These are phyloP conservation scores for Thunnus maccoyii DNA, from an alignment of 2,113 vertebrate species.

Conservation along the genomic window DNA sequence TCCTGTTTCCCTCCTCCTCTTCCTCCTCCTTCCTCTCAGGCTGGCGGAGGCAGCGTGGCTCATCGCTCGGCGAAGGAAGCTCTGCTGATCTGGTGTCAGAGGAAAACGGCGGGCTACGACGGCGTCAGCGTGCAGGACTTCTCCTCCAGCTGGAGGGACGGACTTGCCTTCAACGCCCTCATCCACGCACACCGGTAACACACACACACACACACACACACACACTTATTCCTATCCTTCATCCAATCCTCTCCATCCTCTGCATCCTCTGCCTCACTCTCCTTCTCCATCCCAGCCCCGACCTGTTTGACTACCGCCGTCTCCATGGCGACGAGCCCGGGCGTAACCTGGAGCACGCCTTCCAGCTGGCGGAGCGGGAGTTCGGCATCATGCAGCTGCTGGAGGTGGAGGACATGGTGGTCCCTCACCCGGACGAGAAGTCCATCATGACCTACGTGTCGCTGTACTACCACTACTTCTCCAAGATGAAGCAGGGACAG, in stretches of 20 bases:
- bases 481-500: constrained; percentile 88
- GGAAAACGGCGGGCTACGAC: constrained; percentile 89
- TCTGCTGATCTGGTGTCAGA: constrained; percentile 93
- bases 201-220: constrained; percentile 21
- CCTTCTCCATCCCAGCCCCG: constrained; percentile 83
- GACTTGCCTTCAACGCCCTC: constrained; percentile 92
- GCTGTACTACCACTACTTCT: constrained; percentile 93
- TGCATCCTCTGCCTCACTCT: neutral
- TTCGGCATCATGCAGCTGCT: constrained; percentile 91
- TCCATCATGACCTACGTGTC: constrained; percentile 96
- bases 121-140: constrained; percentile 90
- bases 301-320: constrained; percentile 88
- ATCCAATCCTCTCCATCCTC: constrained; percentile 12
- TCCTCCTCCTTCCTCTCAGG: constrained; percentile 66
- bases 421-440: constrained; percentile 88
- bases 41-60: constrained; percentile 84
- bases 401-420: constrained; percentile 90
- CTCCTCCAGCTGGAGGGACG: constrained; percentile 92
- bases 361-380: constrained; percentile 86
- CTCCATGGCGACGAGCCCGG: constrained; percentile 79
- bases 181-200: constrained; percentile 91
- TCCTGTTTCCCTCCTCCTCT: no score
- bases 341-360: constrained; percentile 88
- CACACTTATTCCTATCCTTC: neutral
- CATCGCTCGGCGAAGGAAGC: constrained; percentile 91